Conservation (phyloP, 2,113 vertebrate genomes). For the Bettongia penicillata region DNA sequence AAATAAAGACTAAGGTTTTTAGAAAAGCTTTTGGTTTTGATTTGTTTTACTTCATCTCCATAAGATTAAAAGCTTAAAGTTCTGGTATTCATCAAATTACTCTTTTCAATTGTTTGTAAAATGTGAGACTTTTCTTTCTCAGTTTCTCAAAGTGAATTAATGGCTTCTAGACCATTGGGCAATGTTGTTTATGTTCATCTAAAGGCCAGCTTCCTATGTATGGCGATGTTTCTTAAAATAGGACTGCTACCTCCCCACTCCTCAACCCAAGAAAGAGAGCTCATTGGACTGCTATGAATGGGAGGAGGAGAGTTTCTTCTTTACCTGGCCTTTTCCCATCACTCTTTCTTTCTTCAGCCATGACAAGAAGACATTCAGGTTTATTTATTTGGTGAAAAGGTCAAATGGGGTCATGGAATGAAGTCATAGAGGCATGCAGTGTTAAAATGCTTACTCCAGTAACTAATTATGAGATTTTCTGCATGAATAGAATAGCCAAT, state of each 20-base stretch:
- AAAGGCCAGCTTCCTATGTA: constrained; percentile 25
- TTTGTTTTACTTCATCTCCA: background rate
- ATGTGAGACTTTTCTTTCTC: constrained; percentile 39
- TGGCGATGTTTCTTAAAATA: constrained; percentile 46
- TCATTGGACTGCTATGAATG: background rate
- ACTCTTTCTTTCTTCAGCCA: background rate
- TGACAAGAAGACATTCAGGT: background rate
- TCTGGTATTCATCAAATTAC: constrained; percentile 50
- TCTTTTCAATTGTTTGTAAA: constrained; percentile 48
- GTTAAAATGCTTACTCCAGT: background rate
- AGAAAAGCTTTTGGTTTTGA: background rate
- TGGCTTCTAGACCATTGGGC: background rate
- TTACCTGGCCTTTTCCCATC: background rate
- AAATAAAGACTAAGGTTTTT: background rate
- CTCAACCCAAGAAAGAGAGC: background rate
- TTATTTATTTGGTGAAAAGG: constrained; percentile 9
- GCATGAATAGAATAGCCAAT: background rate
- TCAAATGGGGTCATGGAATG: background rate
- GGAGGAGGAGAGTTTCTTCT: background rate
- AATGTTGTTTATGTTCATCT: constrained; percentile 35
- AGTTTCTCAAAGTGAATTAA: constrained; percentile 39
- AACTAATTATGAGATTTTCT: background rate
- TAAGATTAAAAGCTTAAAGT: constrained; percentile 6
- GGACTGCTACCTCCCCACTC: background rate
- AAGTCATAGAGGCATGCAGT: background rate